A percentile compares a stretch with the other conserved stretches of the same genome.
These are phyloP conservation scores for Agonopterix subpropinquella DNA, from an alignment of 2,888 invertebrate species.

Conservation along the genomic window DNA sequence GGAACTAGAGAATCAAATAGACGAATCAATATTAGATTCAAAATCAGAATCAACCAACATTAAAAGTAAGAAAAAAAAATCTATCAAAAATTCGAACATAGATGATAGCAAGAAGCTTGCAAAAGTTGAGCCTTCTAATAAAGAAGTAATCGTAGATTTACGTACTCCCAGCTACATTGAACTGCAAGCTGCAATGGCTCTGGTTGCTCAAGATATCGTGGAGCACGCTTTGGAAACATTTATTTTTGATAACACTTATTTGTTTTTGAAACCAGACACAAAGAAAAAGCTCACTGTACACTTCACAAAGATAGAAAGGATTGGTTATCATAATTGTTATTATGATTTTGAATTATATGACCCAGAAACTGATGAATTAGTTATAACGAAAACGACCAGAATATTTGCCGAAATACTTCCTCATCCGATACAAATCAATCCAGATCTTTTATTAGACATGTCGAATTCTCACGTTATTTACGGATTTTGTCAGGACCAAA, in stretches of 20 bases:
- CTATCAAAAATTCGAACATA: too few species aligned
- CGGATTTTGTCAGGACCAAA: constrained; percentile 22
- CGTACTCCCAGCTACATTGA: not conserved
- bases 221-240: constrained; percentile 23
- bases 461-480: constrained; percentile 14
- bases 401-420: constrained; percentile 6
- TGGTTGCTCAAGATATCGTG: constrained; percentile 19
- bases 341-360: not conserved
- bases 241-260: constrained; percentile 17
- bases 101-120: not conserved
- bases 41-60: too few species aligned
- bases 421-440: constrained; percentile 3
- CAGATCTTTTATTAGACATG: constrained; percentile 9
- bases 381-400: not conserved
- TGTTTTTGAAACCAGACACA: too few species aligned
- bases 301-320: too few species aligned
- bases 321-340: too few species aligned
- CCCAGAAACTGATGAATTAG: not conserved
- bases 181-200: constrained; percentile 1
- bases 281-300: too few species aligned
- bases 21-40: too few species aligned
- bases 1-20: not conserved
- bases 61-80: too few species aligned
- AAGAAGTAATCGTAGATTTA: not conserved
- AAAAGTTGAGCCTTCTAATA: not conserved